A percentile compares a stretch with the other conserved stretches of the same genome.
phyloP scores from a whole-genome alignment of 2,797 vertebrate species.

The Gadopsis marmoratus region DNA sequence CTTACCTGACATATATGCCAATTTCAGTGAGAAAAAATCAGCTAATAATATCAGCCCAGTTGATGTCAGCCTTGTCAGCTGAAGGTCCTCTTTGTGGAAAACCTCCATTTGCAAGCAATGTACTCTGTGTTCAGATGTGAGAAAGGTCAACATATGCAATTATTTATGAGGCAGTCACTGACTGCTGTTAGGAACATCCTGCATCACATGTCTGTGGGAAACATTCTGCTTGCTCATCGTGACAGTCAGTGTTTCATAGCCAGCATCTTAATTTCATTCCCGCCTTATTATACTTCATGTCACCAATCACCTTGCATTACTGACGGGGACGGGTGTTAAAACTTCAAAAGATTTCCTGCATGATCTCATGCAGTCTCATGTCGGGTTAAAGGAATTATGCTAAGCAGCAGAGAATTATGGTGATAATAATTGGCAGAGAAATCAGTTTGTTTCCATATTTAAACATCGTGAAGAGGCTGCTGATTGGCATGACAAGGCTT shows the following conservation, averaged over 20 bases:
- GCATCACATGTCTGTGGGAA: conserved; percentile 6
- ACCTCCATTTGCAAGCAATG: too few relatives aligned
- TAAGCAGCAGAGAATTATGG: conserved; percentile 50
- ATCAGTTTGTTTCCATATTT: conserved; percentile 60
- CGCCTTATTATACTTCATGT: background rate
- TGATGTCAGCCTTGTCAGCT: too few relatives aligned
- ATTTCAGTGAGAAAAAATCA: too few relatives aligned
- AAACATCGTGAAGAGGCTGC: conserved; percentile 31
- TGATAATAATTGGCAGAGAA: conserved; percentile 50
- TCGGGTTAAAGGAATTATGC: conserved; percentile 44
- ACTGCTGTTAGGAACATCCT: conserved; percentile 13
- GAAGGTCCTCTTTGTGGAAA: too few relatives aligned
- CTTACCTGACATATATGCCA: too few relatives aligned
- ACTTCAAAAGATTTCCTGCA: conserved; percentile 14
- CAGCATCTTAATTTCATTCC: background rate
- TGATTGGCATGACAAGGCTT: conserved; percentile 42
- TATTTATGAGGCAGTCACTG: conserved; percentile 19
- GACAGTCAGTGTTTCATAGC: background rate
- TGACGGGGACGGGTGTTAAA: background rate
- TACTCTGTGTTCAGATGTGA: too few relatives aligned
- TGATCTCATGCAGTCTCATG: conserved; percentile 5
- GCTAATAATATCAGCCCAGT: too few relatives aligned
- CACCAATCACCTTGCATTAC: background rate
- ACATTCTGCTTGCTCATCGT: background rate
- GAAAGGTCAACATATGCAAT: too few relatives aligned